These are phyloP conservation scores for Tarsius wallacei DNA, from an alignment of 2,797 vertebrate species.

Conservation along the genomic window DNA sequence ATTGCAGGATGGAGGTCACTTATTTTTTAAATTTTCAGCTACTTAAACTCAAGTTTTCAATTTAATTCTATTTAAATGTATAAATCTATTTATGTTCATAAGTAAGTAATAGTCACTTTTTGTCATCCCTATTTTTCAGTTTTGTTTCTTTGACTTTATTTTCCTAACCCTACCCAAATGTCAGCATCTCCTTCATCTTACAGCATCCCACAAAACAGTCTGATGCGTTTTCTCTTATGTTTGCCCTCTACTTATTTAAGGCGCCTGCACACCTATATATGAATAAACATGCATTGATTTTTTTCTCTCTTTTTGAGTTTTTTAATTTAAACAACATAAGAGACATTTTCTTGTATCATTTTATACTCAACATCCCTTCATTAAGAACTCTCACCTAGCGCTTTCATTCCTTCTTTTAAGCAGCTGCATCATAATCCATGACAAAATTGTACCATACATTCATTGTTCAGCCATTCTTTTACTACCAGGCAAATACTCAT, in stretches of 20 bases:
- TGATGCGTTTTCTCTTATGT: neutral
- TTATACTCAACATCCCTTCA: neutral
- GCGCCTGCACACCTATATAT: neutral
- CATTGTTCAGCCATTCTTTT: neutral
- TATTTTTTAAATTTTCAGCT: neutral
- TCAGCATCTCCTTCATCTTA: neutral
- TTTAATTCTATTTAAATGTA: slow-evolving; percentile 1
- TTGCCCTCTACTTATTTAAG: neutral
- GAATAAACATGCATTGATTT: neutral
- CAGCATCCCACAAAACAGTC: neutral
- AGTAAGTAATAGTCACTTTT: neutral
- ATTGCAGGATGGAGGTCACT: neutral
- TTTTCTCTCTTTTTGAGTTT: neutral
- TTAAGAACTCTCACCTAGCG: neutral
- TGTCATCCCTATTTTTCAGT: slow-evolving; percentile 5
- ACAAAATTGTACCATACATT: neutral
- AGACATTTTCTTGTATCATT: neutral
- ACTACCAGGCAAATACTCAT: neutral
- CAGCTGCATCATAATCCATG: neutral
- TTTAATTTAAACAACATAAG: neutral
- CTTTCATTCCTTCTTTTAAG: neutral
- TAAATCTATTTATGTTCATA: slow-evolving; percentile 12
- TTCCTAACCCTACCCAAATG: neutral
- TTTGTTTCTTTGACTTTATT: slow-evolving; percentile 19
- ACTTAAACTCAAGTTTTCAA: neutral